phyloP scores from a whole-genome alignment of 2,113 vertebrate species.

The Grammatotria lemairii region DNA sequence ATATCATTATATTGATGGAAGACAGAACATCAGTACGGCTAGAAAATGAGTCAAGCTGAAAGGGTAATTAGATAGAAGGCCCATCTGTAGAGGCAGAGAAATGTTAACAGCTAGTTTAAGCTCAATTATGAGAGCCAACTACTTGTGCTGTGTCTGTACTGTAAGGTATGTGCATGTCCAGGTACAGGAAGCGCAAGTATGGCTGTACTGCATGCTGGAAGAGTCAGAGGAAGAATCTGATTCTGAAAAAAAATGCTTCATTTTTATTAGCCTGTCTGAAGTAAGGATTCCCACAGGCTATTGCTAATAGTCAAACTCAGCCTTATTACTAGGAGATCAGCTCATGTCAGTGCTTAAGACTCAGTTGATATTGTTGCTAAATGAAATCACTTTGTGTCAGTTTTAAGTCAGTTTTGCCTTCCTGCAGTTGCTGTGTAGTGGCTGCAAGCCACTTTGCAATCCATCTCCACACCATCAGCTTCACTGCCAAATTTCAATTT shows the following conservation, averaged over 20 bases:
- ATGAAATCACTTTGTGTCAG: not conserved
- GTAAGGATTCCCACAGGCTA: not conserved
- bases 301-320: not conserved
- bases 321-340: not conserved
- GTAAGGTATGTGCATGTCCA: not conserved
- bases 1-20: not conserved
- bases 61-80: not conserved
- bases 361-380: not conserved
- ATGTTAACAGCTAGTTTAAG: not conserved
- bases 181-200: not conserved
- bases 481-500: not conserved
- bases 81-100: not conserved
- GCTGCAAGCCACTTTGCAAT: not conserved
- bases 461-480: not conserved
- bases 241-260: not conserved
- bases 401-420: not conserved
- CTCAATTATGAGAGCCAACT: not conserved
- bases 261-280: not conserved
- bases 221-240: not conserved
- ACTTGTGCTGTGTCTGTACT: not conserved
- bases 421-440: not conserved
- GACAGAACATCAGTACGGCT: not conserved
- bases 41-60: not conserved
- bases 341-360: not conserved
- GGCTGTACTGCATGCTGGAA: not conserved